phyloP scores from a whole-genome alignment of 1,140 invertebrate species.

The Bombus pascuorum region DNA sequence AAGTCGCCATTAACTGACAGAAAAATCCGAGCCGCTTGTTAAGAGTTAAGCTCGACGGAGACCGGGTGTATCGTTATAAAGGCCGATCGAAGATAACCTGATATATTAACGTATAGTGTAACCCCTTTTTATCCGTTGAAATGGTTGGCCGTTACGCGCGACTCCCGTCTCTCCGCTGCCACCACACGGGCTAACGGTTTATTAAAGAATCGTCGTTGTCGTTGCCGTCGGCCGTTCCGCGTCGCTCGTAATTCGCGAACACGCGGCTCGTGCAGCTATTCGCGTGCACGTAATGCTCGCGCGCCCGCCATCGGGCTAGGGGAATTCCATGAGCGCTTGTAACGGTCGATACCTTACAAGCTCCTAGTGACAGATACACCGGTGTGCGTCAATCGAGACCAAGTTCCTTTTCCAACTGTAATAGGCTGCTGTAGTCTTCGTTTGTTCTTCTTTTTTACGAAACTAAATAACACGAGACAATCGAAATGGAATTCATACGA shows the following conservation, averaged over 20 bases:
- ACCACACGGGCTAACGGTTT: slow-evolving; percentile 44
- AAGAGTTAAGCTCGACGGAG: slow-evolving; percentile 34
- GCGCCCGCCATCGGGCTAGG: not conserved
- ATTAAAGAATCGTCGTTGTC: slow-evolving; percentile 43
- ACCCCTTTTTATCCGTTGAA: slow-evolving; percentile 58
- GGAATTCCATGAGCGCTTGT: slow-evolving; percentile 34
- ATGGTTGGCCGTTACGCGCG: slow-evolving; percentile 49
- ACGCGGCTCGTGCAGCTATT: not conserved
- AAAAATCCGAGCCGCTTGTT: slow-evolving; percentile 64
- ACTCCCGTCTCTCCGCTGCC: not conserved
- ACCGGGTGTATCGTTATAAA: slow-evolving; percentile 59
- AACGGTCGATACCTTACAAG: slow-evolving; percentile 32
- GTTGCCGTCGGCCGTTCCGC: not conserved
- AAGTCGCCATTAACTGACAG: slow-evolving; percentile 65
- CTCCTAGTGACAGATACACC: slow-evolving; percentile 31
- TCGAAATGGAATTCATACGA: not conserved
- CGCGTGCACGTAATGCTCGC: slow-evolving; percentile 37
- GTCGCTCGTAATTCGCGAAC: slow-evolving; percentile 44
- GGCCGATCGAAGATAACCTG: slow-evolving; percentile 65
- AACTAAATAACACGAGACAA: not conserved
- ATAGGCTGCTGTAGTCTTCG: not conserved
- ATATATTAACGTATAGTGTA: slow-evolving; percentile 65
- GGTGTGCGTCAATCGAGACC: slow-evolving; percentile 19
- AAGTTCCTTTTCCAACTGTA: not conserved
- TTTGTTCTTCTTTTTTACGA: not conserved